phyloP scores from a whole-genome alignment of 92 coral and sea anemone genomes.

The Epizoanthus rinbou region DNA sequence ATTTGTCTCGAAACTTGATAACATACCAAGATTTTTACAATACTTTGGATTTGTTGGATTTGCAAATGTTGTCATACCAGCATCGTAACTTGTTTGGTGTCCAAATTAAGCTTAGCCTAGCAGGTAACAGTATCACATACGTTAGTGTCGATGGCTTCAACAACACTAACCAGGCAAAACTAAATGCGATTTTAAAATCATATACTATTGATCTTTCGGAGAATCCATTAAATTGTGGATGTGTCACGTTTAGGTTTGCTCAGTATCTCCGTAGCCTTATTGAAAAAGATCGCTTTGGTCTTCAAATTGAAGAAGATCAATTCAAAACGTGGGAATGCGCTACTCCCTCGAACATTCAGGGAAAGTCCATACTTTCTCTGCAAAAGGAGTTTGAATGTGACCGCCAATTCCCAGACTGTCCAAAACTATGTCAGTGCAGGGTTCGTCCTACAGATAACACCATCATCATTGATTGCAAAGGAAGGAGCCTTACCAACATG shows the following conservation, averaged over 20 bases:
- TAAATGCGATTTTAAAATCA: constrained; percentile 49
- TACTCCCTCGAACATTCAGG: constrained; percentile 49
- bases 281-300: constrained; percentile 2
- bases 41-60: not conserved
- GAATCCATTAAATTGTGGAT: constrained; percentile 71
- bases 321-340: constrained; percentile 77
- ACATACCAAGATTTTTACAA: constrained; percentile 42
- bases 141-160: constrained; percentile 45
- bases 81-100: constrained; percentile 51
- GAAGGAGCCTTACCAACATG: constrained; percentile 46
- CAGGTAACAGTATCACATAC: constrained; percentile 51
- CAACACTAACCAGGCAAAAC: constrained; percentile 30
- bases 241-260: constrained; percentile 37
- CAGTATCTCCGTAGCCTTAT: constrained; percentile 40
- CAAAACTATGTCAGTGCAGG: constrained; percentile 53
- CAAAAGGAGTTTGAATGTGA: constrained; percentile 48
- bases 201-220: constrained; percentile 60
- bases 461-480: constrained; percentile 54
- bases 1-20: constrained; percentile 55
- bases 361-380: constrained; percentile 42
- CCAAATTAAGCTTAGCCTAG: constrained; percentile 44
- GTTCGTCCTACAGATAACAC: constrained; percentile 52
- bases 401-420: constrained; percentile 58
- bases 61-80: constrained; percentile 27
- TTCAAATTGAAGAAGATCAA: not conserved